Evolutionary conservation across 2,797 vertebrate species (phyloP).

Genomic region (Aythya fuligula): DNA sequence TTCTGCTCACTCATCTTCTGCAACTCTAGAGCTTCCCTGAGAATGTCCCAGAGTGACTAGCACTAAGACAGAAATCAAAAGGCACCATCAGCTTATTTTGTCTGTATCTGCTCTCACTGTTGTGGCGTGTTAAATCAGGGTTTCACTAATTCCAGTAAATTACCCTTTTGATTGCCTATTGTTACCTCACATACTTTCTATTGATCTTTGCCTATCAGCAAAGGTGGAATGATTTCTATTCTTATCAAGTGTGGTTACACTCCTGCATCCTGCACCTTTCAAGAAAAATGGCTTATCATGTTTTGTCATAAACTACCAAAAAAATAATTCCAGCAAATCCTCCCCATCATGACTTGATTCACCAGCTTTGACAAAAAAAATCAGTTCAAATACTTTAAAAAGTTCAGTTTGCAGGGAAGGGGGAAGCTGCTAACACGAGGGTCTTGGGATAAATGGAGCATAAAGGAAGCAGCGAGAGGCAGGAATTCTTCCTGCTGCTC

Average conservation of each 20-base stretch:
- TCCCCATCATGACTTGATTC: not conserved
- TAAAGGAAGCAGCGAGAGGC: not conserved
- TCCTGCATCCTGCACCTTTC: not conserved
- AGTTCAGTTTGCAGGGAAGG: not conserved
- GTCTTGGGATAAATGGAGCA: not conserved
- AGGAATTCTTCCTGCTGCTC: not conserved
- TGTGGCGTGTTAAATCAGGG: not conserved
- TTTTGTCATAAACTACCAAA: not conserved
- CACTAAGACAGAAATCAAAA: not conserved
- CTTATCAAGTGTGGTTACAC: not conserved
- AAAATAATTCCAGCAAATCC: not conserved
- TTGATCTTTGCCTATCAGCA: not conserved
- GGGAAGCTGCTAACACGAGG: not conserved
- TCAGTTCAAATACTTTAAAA: not conserved
- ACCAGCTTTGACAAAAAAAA: not conserved
- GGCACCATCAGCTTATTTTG: not conserved
- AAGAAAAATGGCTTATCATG: not conserved
- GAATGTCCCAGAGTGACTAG: not conserved
- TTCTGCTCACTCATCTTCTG: not conserved
- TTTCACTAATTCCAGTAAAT: not conserved
- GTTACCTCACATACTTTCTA: not conserved
- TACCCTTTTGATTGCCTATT: not conserved
- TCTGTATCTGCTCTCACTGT: not conserved
- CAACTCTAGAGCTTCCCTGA: not conserved
- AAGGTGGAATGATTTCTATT: not conserved